These are phyloP conservation scores for Chauna torquata DNA, from an alignment of 2,113 vertebrate genomes.

Conservation along the genomic window DNA sequence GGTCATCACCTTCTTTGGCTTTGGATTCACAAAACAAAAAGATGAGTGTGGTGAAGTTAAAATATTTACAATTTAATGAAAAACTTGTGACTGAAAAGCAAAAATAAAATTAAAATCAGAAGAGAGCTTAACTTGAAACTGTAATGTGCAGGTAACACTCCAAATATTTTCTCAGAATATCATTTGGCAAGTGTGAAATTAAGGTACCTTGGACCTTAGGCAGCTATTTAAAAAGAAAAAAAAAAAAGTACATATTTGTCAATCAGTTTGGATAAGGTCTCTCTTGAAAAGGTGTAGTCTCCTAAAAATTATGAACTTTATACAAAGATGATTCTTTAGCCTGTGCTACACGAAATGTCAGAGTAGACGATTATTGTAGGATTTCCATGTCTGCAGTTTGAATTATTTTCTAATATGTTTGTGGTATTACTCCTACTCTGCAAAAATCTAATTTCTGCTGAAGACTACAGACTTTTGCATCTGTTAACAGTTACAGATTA, in stretches of 20 bases:
- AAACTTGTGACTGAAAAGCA: background rate
- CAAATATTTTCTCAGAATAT: background rate
- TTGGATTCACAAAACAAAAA: background rate
- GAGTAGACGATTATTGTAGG: background rate
- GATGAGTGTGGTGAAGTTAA: background rate
- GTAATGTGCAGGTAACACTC: background rate
- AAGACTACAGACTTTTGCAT: background rate
- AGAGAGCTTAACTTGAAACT: background rate
- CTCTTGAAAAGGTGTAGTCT: background rate
- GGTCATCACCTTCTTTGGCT: background rate
- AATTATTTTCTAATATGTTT: background rate
- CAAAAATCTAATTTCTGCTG: background rate
- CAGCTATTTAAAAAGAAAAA: background rate
- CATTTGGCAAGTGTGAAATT: background rate
- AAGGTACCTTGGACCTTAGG: background rate
- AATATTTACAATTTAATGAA: background rate
- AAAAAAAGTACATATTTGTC: no score
- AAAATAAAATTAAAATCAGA: background rate
- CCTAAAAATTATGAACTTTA: background rate
- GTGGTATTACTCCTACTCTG: background rate
- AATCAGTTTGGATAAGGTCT: background rate
- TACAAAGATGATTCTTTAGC: background rate
- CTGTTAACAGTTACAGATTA: slow-evolving; percentile 1
- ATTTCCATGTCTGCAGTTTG: background rate
- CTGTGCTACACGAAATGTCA: background rate